Evolutionary conservation across 2,113 vertebrate genomes (phyloP).

Genomic region (Marcusenius ussheri): DNA sequence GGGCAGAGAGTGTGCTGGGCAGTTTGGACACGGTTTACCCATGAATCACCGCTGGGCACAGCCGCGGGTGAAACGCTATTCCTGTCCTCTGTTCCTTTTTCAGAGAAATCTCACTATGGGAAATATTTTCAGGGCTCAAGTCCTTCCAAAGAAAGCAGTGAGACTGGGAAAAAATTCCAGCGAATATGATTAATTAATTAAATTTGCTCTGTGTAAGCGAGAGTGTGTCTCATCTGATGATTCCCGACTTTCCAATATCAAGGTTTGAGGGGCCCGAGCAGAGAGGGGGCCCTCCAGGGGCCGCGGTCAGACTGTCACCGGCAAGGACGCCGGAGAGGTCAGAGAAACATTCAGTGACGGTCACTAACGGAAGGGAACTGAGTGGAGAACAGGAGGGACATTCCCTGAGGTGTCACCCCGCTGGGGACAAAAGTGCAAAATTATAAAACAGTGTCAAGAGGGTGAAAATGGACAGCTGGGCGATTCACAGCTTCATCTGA

Average conservation of each 20-base stretch:
- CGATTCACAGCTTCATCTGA: neutral
- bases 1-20: neutral
- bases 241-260: constrained; percentile 27
- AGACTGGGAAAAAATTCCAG: constrained; percentile 24
- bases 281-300: neutral
- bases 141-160: constrained; percentile 27
- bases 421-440: neutral
- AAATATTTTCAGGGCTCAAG: constrained; percentile 12
- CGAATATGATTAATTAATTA: constrained; percentile 35
- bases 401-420: neutral
- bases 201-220: constrained; percentile 27
- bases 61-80: neutral
- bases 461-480: neutral
- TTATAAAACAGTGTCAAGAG: neutral
- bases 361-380: neutral
- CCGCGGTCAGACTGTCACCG: neutral
- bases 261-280: neutral
- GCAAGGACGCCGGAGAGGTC: neutral
- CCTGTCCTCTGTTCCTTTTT: constrained; percentile 2
- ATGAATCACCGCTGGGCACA: neutral
- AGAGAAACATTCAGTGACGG: neutral
- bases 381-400: neutral
- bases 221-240: constrained; percentile 30
- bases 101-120: constrained; percentile 2
- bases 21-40: neutral